Conservation (phyloP, 2,888 invertebrate species). For the Diplolepis rosae region DNA sequence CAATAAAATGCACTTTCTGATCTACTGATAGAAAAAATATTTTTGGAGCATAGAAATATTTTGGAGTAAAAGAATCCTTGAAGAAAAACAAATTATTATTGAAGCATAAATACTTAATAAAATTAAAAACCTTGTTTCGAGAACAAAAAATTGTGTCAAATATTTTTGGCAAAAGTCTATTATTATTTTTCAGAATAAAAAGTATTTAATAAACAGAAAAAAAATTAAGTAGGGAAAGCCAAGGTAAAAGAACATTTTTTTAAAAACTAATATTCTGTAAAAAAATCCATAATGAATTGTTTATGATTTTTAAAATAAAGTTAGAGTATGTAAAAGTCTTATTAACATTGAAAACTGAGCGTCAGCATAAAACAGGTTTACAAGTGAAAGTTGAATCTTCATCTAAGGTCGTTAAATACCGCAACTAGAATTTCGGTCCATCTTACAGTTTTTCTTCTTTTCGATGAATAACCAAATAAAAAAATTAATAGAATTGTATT, state of each 20-base stretch:
- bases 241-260: no score
- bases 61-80: no score
- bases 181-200: neutral
- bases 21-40: no score
- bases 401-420: neutral
- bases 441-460: neutral
- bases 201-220: no score
- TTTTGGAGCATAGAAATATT: no score
- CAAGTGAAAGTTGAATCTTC: constrained; percentile 39
- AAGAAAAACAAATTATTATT: no score
- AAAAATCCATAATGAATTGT: neutral
- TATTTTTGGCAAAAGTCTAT: neutral
- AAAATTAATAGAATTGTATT: neutral
- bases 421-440: constrained; percentile 5
- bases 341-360: neutral
- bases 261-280: no score
- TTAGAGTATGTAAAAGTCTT: neutral
- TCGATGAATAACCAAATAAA: neutral
- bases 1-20: no score
- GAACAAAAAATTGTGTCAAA: neutral
- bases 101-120: neutral
- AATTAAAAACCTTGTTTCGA: neutral
- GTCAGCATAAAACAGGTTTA: constrained; percentile 40
- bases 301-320: neutral
- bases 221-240: no score